These are phyloP conservation scores for Zoanthus sansibaricus DNA, from an alignment of 92 coral and sea anemone species.

Conservation along the genomic window DNA sequence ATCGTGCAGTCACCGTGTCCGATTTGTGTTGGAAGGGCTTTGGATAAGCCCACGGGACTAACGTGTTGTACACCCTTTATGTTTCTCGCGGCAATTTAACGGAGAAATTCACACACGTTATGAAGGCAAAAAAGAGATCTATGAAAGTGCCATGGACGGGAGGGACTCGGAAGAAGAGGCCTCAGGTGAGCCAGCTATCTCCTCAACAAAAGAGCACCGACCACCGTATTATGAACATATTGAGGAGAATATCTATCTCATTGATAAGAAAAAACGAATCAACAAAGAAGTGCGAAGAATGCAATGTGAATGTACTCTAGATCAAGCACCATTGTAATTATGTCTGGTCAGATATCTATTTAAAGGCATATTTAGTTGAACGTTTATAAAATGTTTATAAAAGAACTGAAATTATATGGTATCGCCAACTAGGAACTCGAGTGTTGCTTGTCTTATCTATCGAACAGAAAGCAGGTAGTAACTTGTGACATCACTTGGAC, in stretches of 20 bases:
- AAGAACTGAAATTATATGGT: no score
- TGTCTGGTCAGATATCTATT: no score
- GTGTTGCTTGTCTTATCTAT: no score
- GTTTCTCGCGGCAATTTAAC: constrained; percentile 27
- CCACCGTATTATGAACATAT: constrained; percentile 84
- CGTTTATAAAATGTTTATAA: no score
- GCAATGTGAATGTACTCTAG: no score
- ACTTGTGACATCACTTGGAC: no score
- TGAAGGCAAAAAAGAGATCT: constrained; percentile 35
- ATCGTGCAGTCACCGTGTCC: constrained; percentile 41
- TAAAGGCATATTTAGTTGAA: no score
- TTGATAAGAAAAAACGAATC: constrained; percentile 63
- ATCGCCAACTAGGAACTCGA: no score
- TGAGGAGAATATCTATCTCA: constrained; percentile 89
- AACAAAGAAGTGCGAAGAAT: no score
- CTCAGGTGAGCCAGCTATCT: constrained; percentile 74
- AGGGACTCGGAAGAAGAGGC: constrained; percentile 10
- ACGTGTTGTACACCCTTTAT: constrained; percentile 29
- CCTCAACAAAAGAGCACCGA: constrained; percentile 83
- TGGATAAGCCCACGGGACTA: constrained; percentile 53
- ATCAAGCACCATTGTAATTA: no score
- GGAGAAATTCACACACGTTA: constrained; percentile 16
- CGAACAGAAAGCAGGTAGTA: no score
- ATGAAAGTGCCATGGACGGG: constrained; percentile 42
- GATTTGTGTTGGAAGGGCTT: constrained; percentile 35